phyloP scores from a whole-genome alignment of 30 jellyfish, hydroid and myxozoan species.

The Pelagia noctiluca region DNA sequence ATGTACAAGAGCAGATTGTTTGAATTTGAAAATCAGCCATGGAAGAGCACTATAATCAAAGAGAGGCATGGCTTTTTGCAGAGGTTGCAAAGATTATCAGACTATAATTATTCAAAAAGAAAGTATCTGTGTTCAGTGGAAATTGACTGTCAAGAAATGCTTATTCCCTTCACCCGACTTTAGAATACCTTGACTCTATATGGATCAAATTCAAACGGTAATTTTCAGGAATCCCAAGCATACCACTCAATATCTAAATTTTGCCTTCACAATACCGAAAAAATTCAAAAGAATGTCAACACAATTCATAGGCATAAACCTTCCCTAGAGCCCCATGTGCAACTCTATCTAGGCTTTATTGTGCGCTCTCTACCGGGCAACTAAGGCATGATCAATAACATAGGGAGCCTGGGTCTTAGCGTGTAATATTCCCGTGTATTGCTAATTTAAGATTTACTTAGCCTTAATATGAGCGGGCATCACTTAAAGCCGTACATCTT shows the following conservation, averaged over 20 bases:
- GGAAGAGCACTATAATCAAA: constrained; percentile 42
- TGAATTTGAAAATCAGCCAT: constrained; percentile 28
- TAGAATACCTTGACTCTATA: constrained; percentile 15
- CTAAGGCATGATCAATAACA: constrained; percentile 23
- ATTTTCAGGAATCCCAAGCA: constrained; percentile 48
- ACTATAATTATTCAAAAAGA: constrained; percentile 13
- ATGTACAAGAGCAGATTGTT: constrained; percentile 1
- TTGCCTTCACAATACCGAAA: constrained; percentile 11
- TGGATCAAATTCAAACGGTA: constrained; percentile 47
- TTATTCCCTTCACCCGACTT: constrained; percentile 38
- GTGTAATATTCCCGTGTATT: constrained; percentile 22
- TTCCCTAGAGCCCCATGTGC: constrained; percentile 41
- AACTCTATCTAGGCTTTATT: constrained; percentile 28
- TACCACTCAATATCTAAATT: constrained; percentile 37
- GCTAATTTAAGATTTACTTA: constrained; percentile 16
- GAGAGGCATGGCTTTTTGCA: constrained; percentile 40
- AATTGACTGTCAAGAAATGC: constrained; percentile 21
- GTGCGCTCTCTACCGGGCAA: constrained; percentile 43
- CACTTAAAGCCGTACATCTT: too few species aligned
- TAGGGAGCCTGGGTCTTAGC: constrained; percentile 29
- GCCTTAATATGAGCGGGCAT: constrained; percentile 22
- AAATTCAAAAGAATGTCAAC: neutral
- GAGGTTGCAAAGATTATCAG: constrained; percentile 31
- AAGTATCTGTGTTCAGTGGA: constrained; percentile 44
- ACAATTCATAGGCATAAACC: constrained; percentile 27